Percentiles rank a stretch among this genome's conserved stretches.
phyloP scores from a whole-genome alignment of 92 coral and sea anemone species.

The Anthopleura xanthogrammica region DNA sequence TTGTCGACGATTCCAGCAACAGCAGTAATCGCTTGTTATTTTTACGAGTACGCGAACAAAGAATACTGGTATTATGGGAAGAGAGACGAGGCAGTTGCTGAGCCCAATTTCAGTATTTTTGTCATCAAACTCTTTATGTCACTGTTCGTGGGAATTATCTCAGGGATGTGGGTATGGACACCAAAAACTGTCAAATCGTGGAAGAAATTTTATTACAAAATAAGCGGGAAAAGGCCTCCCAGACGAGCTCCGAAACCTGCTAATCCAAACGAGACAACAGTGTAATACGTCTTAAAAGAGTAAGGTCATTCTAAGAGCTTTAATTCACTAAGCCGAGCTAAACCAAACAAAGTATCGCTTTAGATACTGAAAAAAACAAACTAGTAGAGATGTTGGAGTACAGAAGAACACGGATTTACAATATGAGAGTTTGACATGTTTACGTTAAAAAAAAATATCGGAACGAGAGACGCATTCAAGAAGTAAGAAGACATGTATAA shows the following conservation, averaged over 20 bases:
- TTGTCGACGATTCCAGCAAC: conserved; percentile 91
- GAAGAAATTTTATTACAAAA: conserved; percentile 59
- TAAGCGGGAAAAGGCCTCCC: conserved; percentile 54
- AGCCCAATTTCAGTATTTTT: conserved; percentile 85
- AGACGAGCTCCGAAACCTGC: conserved; percentile 40
- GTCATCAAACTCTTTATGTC: conserved; percentile 93
- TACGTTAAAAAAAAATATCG: neutral
- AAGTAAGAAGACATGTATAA: neutral
- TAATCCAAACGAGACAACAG: conserved; percentile 72
- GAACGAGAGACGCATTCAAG: neutral
- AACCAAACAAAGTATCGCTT: neutral
- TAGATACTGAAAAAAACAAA: neutral
- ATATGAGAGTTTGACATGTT: neutral
- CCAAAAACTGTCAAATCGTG: conserved; percentile 76
- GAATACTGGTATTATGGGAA: conserved; percentile 94
- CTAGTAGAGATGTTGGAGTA: neutral
- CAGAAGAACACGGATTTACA: neutral
- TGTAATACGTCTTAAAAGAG: conserved; percentile 29
- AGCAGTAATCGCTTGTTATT: conserved; percentile 84
- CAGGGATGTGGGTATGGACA: conserved; percentile 97
- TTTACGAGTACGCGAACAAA: conserved; percentile 92
- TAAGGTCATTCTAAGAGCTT: conserved; percentile 15
- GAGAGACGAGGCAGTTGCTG: conserved; percentile 67
- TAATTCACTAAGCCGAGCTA: conserved; percentile 7
- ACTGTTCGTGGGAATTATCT: conserved; percentile 82